These are phyloP conservation scores for Botrylloides violaceus DNA, from an alignment of 23 tunicate species.

Conservation along the genomic window DNA sequence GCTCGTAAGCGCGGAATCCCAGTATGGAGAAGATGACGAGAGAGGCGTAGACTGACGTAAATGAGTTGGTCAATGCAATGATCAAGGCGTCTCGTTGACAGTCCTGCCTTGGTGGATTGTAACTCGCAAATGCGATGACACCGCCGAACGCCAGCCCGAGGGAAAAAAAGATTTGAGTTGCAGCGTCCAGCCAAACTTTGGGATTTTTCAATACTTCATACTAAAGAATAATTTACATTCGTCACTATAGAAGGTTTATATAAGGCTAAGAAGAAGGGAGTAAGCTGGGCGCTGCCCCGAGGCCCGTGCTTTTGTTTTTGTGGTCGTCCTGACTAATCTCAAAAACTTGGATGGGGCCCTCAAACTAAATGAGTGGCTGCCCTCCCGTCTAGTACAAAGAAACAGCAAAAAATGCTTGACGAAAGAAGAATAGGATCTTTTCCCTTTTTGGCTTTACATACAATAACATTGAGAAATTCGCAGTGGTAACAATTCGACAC, in stretches of 20 bases:
- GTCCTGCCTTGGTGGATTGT: slow-evolving; percentile 94
- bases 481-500: too few species aligned
- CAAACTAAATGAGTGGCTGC: too few species aligned
- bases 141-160: slow-evolving; percentile 95
- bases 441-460: too few species aligned
- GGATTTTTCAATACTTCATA: slow-evolving; percentile 52
- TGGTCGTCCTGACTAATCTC: too few species aligned
- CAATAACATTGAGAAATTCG: too few species aligned
- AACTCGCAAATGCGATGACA: slow-evolving; percentile 96
- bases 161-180: slow-evolving; percentile 98
- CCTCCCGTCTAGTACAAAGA: too few species aligned
- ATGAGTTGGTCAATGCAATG: slow-evolving; percentile 89
- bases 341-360: too few species aligned
- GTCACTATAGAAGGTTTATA: neutral
- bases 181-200: slow-evolving; percentile 95
- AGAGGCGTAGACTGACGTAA: slow-evolving; percentile 87
- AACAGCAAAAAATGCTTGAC: too few species aligned
- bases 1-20: slow-evolving; percentile 76
- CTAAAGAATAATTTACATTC: slow-evolving; percentile 16
- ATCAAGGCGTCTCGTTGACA: slow-evolving; percentile 90
- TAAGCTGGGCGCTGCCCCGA: too few species aligned
- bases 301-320: too few species aligned
- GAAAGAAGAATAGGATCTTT: too few species aligned
- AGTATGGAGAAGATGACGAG: slow-evolving; percentile 82
- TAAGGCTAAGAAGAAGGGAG: neutral